Base-by-base conservation (phyloP, 1,140 invertebrate genomes). In the Octopus sinensis region DNA sequence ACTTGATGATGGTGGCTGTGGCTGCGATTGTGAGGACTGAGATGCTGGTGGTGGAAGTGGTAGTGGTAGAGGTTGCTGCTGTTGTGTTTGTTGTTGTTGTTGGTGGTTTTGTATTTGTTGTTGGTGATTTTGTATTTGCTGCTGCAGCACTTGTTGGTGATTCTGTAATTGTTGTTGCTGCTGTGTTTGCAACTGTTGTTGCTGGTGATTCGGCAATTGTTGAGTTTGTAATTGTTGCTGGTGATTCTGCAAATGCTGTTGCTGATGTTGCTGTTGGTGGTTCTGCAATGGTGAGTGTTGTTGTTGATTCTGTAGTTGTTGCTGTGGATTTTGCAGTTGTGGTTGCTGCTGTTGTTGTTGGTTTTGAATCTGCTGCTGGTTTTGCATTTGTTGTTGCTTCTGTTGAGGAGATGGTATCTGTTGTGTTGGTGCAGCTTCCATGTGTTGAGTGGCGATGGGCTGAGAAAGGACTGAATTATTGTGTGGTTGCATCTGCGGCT, bases 381-480 rank as follows among this genome's bases (percentile, higher is more conserved):
- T 73, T 73, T 73, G 68, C 68, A 73, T 73, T 73, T 73, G 68
- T 53, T 77, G 76, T 53, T 77, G 76, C 76, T 77, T 51, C 76
- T 77, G 76, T 53, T 77, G 76, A 17, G 30, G 76, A 51, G 30
- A 53, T 77, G 76, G 76, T 17, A 51, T 51, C 23, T 77, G 76
- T 53, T 77, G 76, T 53, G 30, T n/a, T 17, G 76, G 76, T 53
- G 12, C 43, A 77, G 43, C 76, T 17, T 77, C 76, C 76, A 77
- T 77, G 17, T 77, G 76, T 17, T 4, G 68, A 23, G 68, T 23
- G 30, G n/a, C 52, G 43, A 77, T 6, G 52, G 86, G 85, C 78
- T 88, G 86, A 9, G 88, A 86, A 79, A 86, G 86, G 62, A 87
- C 82, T 54, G 86, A 81, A 75, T 83, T 79, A 80, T 83, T 85